Evolutionary conservation across 2,888 invertebrate species (phyloP).

Genomic region (Lepidonotus clava): DNA sequence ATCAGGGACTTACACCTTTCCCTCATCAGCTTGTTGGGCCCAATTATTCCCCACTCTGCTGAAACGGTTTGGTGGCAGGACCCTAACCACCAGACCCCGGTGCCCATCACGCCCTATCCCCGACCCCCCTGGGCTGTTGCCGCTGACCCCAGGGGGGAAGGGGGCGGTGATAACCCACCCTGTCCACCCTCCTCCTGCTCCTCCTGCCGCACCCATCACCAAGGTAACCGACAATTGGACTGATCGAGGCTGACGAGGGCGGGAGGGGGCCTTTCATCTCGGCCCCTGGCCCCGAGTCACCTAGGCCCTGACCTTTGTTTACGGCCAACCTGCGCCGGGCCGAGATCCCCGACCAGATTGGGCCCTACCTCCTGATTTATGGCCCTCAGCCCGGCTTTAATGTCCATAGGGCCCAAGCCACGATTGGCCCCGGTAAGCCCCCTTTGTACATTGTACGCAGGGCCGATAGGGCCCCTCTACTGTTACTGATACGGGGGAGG

Average conservation of each 20-base stretch:
- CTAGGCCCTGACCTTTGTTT: conserved; percentile 21
- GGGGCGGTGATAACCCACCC: background rate
- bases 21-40: background rate
- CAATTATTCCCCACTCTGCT: background rate
- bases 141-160: background rate
- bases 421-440: background rate
- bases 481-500: too few relatives aligned
- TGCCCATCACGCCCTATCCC: background rate
- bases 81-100: background rate
- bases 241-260: conserved; percentile 7
- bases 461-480: too few relatives aligned
- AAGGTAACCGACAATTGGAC: conserved; percentile 16
- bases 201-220: background rate
- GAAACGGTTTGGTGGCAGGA: background rate
- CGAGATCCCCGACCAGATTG: background rate
- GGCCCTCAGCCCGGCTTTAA: background rate
- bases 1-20: too few relatives aligned
- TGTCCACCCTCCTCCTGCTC: background rate
- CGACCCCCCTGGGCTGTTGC: background rate
- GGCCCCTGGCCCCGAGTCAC: background rate
- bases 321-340: conserved; percentile 6
- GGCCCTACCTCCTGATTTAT: conserved; percentile 19
- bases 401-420: background rate
- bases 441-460: too few relatives aligned
- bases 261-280: conserved; percentile 10